These are phyloP conservation scores for Amphiprion ocellaris DNA, from an alignment of 2,113 vertebrate genomes.

Conservation along the genomic window DNA sequence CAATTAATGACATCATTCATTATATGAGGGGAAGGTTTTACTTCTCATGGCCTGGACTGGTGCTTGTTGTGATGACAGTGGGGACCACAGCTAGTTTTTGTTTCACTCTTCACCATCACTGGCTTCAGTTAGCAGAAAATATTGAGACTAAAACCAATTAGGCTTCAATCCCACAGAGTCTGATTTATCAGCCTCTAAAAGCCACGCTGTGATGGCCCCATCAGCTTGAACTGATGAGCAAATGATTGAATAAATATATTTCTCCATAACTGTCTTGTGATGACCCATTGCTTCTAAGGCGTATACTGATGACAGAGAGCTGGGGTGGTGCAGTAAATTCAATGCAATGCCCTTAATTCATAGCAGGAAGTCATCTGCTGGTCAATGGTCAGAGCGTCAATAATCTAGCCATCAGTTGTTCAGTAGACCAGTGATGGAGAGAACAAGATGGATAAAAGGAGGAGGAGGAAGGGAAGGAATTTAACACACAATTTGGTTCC, in stretches of 20 bases:
- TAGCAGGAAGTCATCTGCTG: constrained; percentile 58
- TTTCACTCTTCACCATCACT: not conserved
- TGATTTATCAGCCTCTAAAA: constrained; percentile 72
- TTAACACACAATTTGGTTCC: constrained; percentile 15
- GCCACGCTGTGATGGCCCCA: constrained; percentile 36
- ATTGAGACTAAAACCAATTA: constrained; percentile 46
- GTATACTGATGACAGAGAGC: constrained; percentile 66
- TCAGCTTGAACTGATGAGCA: constrained; percentile 52
- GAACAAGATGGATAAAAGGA: constrained; percentile 41
- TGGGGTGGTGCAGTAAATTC: constrained; percentile 40
- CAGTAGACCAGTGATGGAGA: constrained; percentile 24
- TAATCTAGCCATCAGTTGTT: constrained; percentile 42
- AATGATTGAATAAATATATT: constrained; percentile 68
- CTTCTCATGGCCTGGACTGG: not conserved
- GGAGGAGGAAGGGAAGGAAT: constrained; percentile 28
- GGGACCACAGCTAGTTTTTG: not conserved
- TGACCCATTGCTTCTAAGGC: constrained; percentile 37
- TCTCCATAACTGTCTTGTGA: constrained; percentile 57
- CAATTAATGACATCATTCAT: constrained; percentile 3
- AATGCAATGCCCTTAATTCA: constrained; percentile 49
- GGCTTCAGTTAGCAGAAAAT: constrained; percentile 47
- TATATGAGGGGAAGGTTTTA: not conserved
- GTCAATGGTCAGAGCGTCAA: constrained; percentile 41
- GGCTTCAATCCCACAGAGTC: constrained; percentile 34
- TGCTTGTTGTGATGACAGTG: not conserved